These are phyloP conservation scores for Lutjanus erythropterus DNA, from an alignment of 2,113 vertebrate species.

Conservation along the genomic window DNA sequence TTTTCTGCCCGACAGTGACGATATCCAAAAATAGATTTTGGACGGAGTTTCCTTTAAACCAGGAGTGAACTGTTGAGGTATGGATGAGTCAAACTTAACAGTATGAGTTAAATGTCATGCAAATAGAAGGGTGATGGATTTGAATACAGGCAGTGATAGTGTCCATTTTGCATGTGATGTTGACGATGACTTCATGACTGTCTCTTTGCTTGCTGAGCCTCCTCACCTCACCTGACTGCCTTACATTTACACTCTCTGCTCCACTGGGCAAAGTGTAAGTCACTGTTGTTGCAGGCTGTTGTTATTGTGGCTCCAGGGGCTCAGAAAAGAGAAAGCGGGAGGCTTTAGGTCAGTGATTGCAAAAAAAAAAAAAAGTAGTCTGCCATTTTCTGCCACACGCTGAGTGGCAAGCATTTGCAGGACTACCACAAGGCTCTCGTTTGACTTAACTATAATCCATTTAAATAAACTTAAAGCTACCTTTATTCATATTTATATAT, in stretches of 20 bases:
- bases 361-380: no score
- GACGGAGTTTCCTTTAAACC: background rate
- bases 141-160: conserved; percentile 4
- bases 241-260: conserved; percentile 14
- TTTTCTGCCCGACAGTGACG: no score
- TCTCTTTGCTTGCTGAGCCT: background rate
- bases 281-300: conserved; percentile 23
- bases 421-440: background rate
- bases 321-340: conserved; percentile 22
- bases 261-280: background rate
- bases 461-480: background rate
- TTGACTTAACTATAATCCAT: background rate
- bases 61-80: background rate
- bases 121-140: background rate
- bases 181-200: background rate
- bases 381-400: conserved; percentile 41
- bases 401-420: conserved; percentile 11
- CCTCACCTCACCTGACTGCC: background rate
- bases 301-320: conserved; percentile 39
- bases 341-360: conserved; percentile 16
- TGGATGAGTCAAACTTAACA: background rate
- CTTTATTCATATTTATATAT: background rate
- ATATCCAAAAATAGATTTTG: background rate
- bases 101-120: background rate
- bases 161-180: background rate